Base-by-base conservation (phyloP, 2,797 vertebrate species). In the Enteromius anoplus region DNA sequence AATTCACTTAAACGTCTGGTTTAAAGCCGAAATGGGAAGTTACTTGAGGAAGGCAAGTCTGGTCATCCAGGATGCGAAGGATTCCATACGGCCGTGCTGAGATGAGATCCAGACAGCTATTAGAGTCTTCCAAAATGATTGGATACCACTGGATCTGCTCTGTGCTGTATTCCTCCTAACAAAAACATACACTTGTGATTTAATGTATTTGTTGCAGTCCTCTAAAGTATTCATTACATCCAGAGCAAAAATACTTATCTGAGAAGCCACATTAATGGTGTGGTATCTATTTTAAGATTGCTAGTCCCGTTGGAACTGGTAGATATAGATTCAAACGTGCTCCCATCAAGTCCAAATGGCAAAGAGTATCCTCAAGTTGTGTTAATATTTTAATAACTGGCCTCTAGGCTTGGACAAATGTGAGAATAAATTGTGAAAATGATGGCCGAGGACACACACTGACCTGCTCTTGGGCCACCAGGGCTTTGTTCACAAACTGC, bases 381-480 rank as follows among this genome's bases (percentile, higher is more conserved):
- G 26, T 5, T 51, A 32, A 32, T 21, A 73, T 53, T 73, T 53
- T n/a, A 10, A 73, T 21, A 53, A 19, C 3, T 34, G 26, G 4
- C 47, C 9, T 34, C 17, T 12, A 51, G 32, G 32, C 15, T 29
- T n/a, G 10, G 32, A 12, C 34, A 72, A 72, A 9, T 5, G 17
- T 73, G 10, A 37, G 32, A 29, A 47, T 21, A 29, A 17, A 62
- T 29, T 19, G 29, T 21, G 1, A 14, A 19, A 53, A 21, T 34
- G 26, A 53, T 12, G 6, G 15, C 9, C 29, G 14, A 47, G 8
- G 49, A 76, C 17, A 58, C 29, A 66, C 71, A 83, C 88, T 87
- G 81, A 97, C 98, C 97, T 99, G 94, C 80, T 98, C 97, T 91
- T 98, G 97, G 73, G 93, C 91, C 80, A 96, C 89, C 82, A 97